phyloP scores from a whole-genome alignment of 2,888 invertebrate species.

The Cryptophagus acutangulus region DNA sequence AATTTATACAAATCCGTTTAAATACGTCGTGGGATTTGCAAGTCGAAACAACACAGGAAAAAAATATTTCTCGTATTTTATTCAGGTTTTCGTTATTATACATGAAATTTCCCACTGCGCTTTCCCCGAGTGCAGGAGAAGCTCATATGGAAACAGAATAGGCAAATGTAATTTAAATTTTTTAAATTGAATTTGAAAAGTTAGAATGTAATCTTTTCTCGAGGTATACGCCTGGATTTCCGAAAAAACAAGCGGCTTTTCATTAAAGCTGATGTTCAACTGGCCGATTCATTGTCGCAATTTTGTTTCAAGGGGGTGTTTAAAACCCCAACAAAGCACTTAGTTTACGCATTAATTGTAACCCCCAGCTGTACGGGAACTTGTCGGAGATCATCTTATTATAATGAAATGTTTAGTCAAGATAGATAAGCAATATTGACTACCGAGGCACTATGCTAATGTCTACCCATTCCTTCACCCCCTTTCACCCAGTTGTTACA shows the following conservation, averaged over 20 bases:
- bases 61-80: constrained; percentile 9
- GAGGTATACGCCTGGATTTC: not conserved
- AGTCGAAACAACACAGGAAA: not conserved
- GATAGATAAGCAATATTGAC: constrained; percentile 27
- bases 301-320: constrained; percentile 14
- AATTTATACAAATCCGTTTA: constrained; percentile 7
- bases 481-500: constrained; percentile 16
- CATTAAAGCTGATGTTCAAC: constrained; percentile 18
- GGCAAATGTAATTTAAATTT: constrained; percentile 30
- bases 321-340: constrained; percentile 19
- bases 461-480: constrained; percentile 16
- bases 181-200: constrained; percentile 30
- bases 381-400: constrained; percentile 24
- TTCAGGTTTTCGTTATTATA: constrained; percentile 26
- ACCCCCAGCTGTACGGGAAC: constrained; percentile 2
- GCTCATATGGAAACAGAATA: constrained; percentile 18
- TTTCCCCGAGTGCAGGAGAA: constrained; percentile 15
- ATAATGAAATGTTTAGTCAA: constrained; percentile 28
- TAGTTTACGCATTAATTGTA: constrained; percentile 26
- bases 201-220: constrained; percentile 24
- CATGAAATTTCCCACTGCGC: constrained; percentile 25
- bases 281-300: constrained; percentile 17
- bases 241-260: constrained; percentile 17
- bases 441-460: constrained; percentile 22
- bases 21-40: constrained; percentile 5